Evolutionary conservation across 2,888 invertebrate genomes (phyloP).

Genomic region (Abrostola tripartita): DNA sequence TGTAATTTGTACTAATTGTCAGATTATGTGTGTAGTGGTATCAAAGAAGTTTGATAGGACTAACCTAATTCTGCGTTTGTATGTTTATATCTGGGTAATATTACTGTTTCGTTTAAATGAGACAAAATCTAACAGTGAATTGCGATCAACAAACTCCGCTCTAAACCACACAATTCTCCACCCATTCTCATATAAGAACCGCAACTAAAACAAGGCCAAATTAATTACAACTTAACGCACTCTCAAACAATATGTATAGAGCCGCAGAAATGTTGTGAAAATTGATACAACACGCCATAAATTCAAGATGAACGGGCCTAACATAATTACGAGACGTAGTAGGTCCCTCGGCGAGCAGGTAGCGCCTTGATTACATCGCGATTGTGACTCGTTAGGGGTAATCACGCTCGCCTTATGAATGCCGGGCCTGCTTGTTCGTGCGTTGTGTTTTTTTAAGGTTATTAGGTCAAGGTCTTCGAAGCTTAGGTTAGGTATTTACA

Average conservation of each 20-base stretch:
- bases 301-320: conserved; percentile 43
- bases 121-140: background rate
- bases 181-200: background rate
- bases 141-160: background rate
- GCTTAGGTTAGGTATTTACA: background rate
- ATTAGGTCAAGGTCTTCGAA: background rate
- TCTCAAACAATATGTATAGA: conserved; percentile 12
- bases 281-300: conserved; percentile 52
- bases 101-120: background rate
- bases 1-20: conserved; percentile 18
- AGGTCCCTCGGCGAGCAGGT: conserved; percentile 51
- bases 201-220: conserved; percentile 8
- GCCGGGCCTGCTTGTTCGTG: background rate
- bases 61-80: background rate
- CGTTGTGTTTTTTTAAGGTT: background rate
- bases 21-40: background rate
- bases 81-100: no score
- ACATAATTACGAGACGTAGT: conserved; percentile 56
- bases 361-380: conserved; percentile 58
- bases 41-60: background rate
- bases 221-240: conserved; percentile 25
- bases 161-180: background rate
- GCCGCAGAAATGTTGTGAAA: conserved; percentile 48
- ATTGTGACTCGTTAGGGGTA: conserved; percentile 53
- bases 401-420: conserved; percentile 21